Evolutionary conservation across 2,113 vertebrate genomes (phyloP), one percentile per base, ranked within the genome.

Genomic region (Paramisgurnus dabryanus): DNA sequence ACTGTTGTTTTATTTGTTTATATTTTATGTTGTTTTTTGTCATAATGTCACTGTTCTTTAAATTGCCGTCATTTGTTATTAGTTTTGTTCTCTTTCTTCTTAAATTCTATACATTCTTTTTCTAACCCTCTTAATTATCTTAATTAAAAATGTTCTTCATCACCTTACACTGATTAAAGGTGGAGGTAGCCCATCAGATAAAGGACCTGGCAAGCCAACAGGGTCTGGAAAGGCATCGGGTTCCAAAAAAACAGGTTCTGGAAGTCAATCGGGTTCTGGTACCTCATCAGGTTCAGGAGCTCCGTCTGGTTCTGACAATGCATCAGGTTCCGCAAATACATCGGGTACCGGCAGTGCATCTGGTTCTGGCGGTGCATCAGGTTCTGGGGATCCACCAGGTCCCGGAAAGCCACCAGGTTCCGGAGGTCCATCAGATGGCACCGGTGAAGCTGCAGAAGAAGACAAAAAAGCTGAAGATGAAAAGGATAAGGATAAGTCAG

Each of bases 391-490:
- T 49, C 78, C 78, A 40, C 67, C 67, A 22, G 69, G 69, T 45
- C 68, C 55, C 5, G 58, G 78, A 6, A 80, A 80, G 9, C 78
- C 78, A 41, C 57, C 67, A 68, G 49, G 74, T 43, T 22, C 67
- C 0, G 18, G 39, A 11, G 47, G 74, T 17, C 60, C 73, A 53
- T 49, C 39, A 63, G 76, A 49, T 5, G 45, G 22, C 15, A 34
- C 27, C 34, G 80, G 70, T 60, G 84, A 60, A 81, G 87, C 78
- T 60, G n/a, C 63, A 27, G 81, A n/a, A 15, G 71, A 61, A 22
- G 57, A 75, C 80, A 80, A 86, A 83, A 83, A 43, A 74, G 85
- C 83, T 75, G 83, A 83, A 78, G 82, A 71, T 72, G 79, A 84
- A 71, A 83, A 83, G 80, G 86, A 85, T 72, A 80, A 67, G 22